Conservation (phyloP, 2,888 invertebrate genomes). For the Aspidiotus rigidus region DNA sequence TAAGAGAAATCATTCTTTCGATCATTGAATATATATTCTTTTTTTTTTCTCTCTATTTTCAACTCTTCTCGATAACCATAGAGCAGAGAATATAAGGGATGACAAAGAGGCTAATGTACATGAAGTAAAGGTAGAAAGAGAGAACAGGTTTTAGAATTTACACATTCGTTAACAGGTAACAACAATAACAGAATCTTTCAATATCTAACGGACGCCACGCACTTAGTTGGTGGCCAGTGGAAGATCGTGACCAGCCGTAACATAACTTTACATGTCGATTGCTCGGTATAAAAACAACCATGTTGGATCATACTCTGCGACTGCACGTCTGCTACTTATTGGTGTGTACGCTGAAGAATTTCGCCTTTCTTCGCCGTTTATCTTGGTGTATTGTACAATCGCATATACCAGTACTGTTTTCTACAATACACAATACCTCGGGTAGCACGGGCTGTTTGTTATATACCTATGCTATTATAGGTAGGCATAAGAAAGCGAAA, state of each 20-base stretch:
- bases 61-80: too few relatives aligned
- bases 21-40: background rate
- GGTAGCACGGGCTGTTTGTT: too few relatives aligned
- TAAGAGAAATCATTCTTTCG: background rate
- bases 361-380: slow-evolving; percentile 18
- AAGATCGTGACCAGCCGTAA: slow-evolving; percentile 33
- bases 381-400: background rate
- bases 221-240: slow-evolving; percentile 31
- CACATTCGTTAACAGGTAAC: slow-evolving; percentile 15
- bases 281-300: slow-evolving; percentile 20
- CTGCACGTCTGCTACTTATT: slow-evolving; percentile 33
- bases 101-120: background rate
- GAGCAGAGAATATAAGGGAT: background rate
- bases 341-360: slow-evolving; percentile 26
- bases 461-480: too few relatives aligned
- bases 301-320: slow-evolving; percentile 26
- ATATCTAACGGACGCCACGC: slow-evolving; percentile 29
- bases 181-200: slow-evolving; percentile 15
- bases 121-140: background rate
- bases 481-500: too few relatives aligned
- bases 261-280: slow-evolving; percentile 34
- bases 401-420: too few relatives aligned
- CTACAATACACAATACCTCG: too few relatives aligned
- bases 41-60: background rate
- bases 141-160: slow-evolving; percentile 15